Evolutionary conservation across 2,113 vertebrate species (phyloP).

Genomic region (Micromys minutus): DNA sequence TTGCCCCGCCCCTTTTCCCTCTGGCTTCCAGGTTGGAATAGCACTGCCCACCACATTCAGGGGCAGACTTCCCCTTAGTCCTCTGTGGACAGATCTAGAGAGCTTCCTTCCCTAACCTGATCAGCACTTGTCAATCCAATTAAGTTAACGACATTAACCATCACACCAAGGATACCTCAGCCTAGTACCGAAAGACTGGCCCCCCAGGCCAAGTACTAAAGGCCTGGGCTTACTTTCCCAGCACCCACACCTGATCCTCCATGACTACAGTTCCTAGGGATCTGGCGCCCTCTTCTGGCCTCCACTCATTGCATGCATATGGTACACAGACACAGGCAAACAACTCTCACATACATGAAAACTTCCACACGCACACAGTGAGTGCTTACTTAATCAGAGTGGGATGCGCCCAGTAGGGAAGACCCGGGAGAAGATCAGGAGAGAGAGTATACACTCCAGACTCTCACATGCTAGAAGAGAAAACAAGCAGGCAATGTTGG

Average conservation of each 20-base stretch:
- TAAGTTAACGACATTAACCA: neutral
- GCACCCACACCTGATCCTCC: neutral
- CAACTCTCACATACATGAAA: neutral
- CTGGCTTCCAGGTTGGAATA: neutral
- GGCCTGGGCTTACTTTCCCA: neutral
- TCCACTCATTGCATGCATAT: neutral
- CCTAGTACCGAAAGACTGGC: neutral
- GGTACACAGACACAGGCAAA: neutral
- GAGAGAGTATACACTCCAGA: neutral
- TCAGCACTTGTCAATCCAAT: neutral
- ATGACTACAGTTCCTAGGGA: neutral
- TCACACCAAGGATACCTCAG: neutral
- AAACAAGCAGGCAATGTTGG: neutral
- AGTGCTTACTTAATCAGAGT: neutral
- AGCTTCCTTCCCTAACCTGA: neutral
- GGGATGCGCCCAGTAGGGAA: neutral
- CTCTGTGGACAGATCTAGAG: neutral
- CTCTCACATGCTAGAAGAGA: neutral
- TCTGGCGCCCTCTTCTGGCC: neutral
- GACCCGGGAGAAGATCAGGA: neutral
- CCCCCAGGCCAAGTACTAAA: neutral
- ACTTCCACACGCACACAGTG: neutral
- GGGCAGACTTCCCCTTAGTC: neutral
- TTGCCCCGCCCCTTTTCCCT: neutral
- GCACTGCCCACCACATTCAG: neutral